These are phyloP conservation scores for Cotesia glomerata DNA, from an alignment of 1,140 invertebrate genomes.

Conservation along the genomic window DNA sequence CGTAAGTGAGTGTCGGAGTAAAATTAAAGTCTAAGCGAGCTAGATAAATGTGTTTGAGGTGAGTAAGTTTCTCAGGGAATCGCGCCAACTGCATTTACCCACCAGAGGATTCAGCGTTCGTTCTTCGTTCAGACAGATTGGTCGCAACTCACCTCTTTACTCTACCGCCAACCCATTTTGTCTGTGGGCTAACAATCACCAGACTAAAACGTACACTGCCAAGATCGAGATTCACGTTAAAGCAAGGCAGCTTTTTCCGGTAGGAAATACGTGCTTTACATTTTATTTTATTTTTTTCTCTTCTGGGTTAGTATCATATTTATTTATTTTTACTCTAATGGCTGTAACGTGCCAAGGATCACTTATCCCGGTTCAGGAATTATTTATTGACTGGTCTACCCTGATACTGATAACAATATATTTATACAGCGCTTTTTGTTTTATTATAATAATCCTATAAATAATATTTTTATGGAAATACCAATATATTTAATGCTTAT, in stretches of 20 bases:
- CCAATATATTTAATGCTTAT: too few species aligned
- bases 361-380: conserved; percentile 42
- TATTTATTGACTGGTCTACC: background rate
- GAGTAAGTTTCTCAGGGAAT: conserved; percentile 26
- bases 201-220: conserved; percentile 33
- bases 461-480: too few species aligned
- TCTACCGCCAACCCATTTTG: conserved; percentile 1
- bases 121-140: conserved; percentile 18
- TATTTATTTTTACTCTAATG: background rate
- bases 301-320: too few species aligned
- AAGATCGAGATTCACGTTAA: conserved; percentile 32
- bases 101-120: background rate
- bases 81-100: conserved; percentile 49
- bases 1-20: conserved; percentile 2
- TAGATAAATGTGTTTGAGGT: conserved; percentile 16
- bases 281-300: background rate
- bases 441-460: too few species aligned
- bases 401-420: too few species aligned
- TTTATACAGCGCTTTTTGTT: too few species aligned
- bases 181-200: background rate
- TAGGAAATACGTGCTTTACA: background rate
- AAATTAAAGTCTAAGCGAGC: background rate
- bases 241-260: background rate
- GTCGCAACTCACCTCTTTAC: conserved; percentile 20
- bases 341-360: conserved; percentile 38